Percentiles rank a stretch among this genome's conserved stretches.
These are phyloP conservation scores for Ganaspis brasiliensis DNA, from an alignment of 2,888 invertebrate species.

Conservation along the genomic window DNA sequence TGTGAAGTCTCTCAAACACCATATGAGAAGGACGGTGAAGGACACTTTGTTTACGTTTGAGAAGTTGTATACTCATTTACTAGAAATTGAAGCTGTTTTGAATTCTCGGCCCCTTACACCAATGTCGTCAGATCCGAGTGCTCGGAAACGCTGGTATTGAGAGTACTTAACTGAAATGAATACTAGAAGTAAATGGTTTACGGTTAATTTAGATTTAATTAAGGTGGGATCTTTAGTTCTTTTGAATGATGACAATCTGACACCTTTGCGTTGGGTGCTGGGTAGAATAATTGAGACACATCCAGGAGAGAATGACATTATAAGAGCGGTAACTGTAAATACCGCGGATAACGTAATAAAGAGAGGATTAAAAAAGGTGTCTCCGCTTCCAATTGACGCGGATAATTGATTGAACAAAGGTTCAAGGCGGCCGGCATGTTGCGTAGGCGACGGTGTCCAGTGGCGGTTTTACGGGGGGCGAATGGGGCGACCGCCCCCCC, in stretches of 20 bases:
- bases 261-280: conserved; percentile 46
- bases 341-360: conserved; percentile 4
- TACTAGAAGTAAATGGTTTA: conserved; percentile 46
- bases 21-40: conserved; percentile 59
- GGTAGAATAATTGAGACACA: conserved; percentile 44
- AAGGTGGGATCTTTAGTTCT: conserved; percentile 46
- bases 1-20: too few species aligned
- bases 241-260: conserved; percentile 45
- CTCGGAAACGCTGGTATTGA: conserved; percentile 48
- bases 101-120: conserved; percentile 55
- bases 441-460: too few species aligned
- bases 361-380: not conserved
- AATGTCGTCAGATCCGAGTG: conserved; percentile 54
- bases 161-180: conserved; percentile 51
- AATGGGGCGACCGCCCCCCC: too few species aligned
- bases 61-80: conserved; percentile 58
- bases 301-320: conserved; percentile 45
- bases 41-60: conserved; percentile 59
- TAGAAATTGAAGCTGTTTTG: too few species aligned
- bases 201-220: conserved; percentile 8
- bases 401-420: too few species aligned
- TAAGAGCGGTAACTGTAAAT: conserved; percentile 35
- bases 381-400: not conserved
- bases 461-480: too few species aligned
- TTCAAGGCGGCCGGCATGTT: too few species aligned